phyloP scores from a whole-genome alignment of 1,140 invertebrate genomes.

The Elymnias hypermnestra region DNA sequence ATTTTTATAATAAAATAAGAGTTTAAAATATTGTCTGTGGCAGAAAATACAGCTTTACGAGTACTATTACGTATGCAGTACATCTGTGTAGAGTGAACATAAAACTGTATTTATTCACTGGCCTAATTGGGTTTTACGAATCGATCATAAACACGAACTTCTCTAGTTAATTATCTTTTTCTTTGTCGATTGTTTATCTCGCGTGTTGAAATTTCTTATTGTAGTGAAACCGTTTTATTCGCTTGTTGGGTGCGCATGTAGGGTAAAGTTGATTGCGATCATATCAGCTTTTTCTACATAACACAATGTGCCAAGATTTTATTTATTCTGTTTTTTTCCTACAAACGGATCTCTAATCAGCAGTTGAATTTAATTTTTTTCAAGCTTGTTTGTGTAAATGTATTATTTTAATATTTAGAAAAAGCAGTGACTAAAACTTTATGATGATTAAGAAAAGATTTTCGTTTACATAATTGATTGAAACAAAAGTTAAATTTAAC shows the following conservation, averaged over 20 bases:
- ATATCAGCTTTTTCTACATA: constrained; percentile 9
- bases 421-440: too few relatives aligned
- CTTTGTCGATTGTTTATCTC: constrained; percentile 25
- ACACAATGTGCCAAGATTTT: constrained; percentile 8
- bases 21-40: too few relatives aligned
- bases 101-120: neutral
- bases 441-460: too few relatives aligned
- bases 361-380: neutral
- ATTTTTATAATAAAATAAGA: too few relatives aligned
- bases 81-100: too few relatives aligned
- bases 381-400: neutral
- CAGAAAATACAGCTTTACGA: too few relatives aligned
- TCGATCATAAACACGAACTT: constrained; percentile 21
- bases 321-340: constrained; percentile 12
- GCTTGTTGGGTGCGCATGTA: constrained; percentile 25
- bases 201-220: constrained; percentile 28
- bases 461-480: too few relatives aligned
- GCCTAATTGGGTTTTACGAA: constrained; percentile 14
- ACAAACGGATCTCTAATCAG: constrained; percentile 2
- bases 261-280: constrained; percentile 25
- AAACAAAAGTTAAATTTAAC: too few relatives aligned
- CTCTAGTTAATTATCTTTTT: constrained; percentile 22
- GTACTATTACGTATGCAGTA: too few relatives aligned
- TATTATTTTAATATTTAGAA: neutral
- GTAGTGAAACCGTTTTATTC: constrained; percentile 25